Evolutionary conservation across 2,113 vertebrate genomes (phyloP), one percentile per base, ranked within the genome.

Genomic region (Hystrix cristata): DNA sequence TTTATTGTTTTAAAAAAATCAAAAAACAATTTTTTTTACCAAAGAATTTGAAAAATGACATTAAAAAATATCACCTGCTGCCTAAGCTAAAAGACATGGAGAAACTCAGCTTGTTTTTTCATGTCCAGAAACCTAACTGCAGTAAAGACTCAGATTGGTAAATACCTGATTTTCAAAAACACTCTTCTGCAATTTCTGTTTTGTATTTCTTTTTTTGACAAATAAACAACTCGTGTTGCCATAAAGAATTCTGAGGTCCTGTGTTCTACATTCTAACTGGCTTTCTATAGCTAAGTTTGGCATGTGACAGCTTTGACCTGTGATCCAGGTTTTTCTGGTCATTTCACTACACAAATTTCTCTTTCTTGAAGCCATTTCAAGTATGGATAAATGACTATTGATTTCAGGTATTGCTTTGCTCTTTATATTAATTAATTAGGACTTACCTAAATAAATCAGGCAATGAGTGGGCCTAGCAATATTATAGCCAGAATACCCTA

Each of bases 1-100:
- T 74, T 93, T 78, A 79, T 71, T 91, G 38, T 7, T 83, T 83
- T 69, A 64, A 96, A 64, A 64, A 95, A 65, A 48, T 62, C n/a
- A 92, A n/a, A 90, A 53, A 27, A 76, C 0, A 48, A 57, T 64
- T 43, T 46, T 74, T 85, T 91, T 51, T 59, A 71, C 9, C 6
- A 79, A 82, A 87, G 55, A 87, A 90, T 57, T 25, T 34, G 43
- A 94, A 65, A 38, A 38, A 38, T 38, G 38, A 8, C 19, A 90
- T 92, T 84, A 53, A 53, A 87, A 93, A 81, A 91, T 59, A 48
- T 43, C 16, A 80, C 14, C n/a, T 84, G 34, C 3, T 84, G 27
- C 43, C 3, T 31, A 84, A 65, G 43, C 8, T 16, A 85, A 21
- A 85, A 85, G n/a, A 34, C 60, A 65, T 51, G 29, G 43, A 85